These are phyloP conservation scores for Haliclona indistincta DNA, from an alignment of 37 sponge, comb jelly and placozoan species.

Conservation along the genomic window DNA sequence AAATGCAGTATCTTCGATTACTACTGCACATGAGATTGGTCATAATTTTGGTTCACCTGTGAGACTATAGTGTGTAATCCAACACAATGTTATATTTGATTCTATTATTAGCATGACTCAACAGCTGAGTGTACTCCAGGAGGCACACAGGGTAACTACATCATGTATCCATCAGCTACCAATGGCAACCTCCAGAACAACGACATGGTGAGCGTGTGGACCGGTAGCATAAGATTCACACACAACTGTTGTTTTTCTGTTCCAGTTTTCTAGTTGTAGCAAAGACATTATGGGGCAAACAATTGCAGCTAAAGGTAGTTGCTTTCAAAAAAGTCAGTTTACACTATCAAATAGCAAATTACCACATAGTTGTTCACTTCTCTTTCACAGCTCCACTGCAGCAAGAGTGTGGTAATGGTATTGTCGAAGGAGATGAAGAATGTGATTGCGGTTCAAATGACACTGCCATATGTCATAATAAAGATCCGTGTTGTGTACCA, in stretches of 20 bases:
- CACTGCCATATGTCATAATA: conserved; percentile 10
- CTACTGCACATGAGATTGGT: conserved; percentile 74
- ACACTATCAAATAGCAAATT: neutral
- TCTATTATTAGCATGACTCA: conserved; percentile 54
- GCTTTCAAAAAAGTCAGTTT: conserved; percentile 46
- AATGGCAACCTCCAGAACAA: conserved; percentile 39
- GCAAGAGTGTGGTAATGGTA: conserved; percentile 78
- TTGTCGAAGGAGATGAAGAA: conserved; percentile 61
- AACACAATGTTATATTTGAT: neutral
- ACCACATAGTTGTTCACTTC: neutral
- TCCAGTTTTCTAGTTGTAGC: conserved; percentile 70
- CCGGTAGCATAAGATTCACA: neutral
- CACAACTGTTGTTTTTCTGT: neutral
- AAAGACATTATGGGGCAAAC: conserved; percentile 39
- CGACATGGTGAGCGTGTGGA: no score
- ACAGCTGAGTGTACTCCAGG: conserved; percentile 46
- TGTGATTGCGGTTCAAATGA: conserved; percentile 66
- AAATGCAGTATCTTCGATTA: conserved; percentile 57
- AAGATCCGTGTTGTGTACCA: conserved; percentile 58
- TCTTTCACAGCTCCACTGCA: conserved; percentile 23
- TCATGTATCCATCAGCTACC: conserved; percentile 73
- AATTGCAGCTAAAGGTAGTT: conserved; percentile 37
- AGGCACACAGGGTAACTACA: conserved; percentile 54
- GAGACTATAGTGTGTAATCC: conserved; percentile 1
- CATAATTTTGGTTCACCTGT: conserved; percentile 80